Conservation (phyloP, 2,888 invertebrate species). For the Exocentrus adspersus region DNA sequence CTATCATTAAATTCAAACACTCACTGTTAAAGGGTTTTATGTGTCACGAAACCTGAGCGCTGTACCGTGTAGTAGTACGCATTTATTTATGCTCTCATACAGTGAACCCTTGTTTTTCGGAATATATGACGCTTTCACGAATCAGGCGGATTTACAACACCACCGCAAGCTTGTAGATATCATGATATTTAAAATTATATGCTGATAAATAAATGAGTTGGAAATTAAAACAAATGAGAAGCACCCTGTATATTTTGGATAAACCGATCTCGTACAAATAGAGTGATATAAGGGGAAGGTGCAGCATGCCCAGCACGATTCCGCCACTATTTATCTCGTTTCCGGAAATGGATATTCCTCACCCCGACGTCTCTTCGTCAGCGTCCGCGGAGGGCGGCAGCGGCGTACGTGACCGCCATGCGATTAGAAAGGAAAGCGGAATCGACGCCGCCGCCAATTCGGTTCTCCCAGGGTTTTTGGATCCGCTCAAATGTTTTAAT, state of each 20-base stretch:
- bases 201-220: no score
- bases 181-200: not conserved
- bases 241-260: no score
- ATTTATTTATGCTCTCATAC: conserved; percentile 10
- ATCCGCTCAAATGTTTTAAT: not conserved
- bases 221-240: no score
- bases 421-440: not conserved
- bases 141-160: not conserved
- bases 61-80: conserved; percentile 16
- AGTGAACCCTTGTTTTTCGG: conserved; percentile 5
- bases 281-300: no score
- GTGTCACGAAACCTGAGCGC: conserved; percentile 24
- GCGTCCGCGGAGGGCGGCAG: not conserved
- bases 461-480: not conserved
- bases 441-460: not conserved
- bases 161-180: not conserved
- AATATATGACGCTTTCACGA: conserved; percentile 16
- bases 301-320: not conserved
- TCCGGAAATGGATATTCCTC: conserved; percentile 7
- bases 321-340: not conserved
- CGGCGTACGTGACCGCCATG: conserved; percentile 4
- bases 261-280: no score
- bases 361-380: conserved; percentile 3
- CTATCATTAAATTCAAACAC: conserved; percentile 25
- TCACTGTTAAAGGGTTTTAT: conserved; percentile 9